Evolutionary conservation across 1,140 invertebrate species (phyloP).

Genomic region (Aphelinus atriplicis): DNA sequence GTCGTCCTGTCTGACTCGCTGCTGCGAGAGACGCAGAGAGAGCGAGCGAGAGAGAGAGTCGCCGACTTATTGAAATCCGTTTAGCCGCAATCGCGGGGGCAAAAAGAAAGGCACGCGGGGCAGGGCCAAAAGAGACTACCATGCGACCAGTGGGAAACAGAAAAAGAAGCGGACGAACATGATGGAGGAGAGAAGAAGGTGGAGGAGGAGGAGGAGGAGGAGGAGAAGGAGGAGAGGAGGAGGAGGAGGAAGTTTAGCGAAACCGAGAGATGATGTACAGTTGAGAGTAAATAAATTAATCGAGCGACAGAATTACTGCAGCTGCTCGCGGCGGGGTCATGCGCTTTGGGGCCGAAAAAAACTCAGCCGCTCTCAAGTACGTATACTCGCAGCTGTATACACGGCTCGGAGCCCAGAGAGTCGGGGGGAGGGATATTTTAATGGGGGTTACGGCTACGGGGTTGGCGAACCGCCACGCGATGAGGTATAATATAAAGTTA

Average conservation of each 20-base stretch:
- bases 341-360: slow-evolving; percentile 6
- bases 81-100: slow-evolving; percentile 39
- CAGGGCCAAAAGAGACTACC: slow-evolving; percentile 22
- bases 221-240: not conserved
- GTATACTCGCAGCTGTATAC: no score
- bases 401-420: no score
- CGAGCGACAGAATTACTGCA: slow-evolving; percentile 24
- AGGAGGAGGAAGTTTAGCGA: not conserved
- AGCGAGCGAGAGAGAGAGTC: slow-evolving; percentile 12
- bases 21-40: slow-evolving; percentile 30
- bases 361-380: not conserved
- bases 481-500: slow-evolving; percentile 10
- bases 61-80: slow-evolving; percentile 54
- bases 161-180: slow-evolving; percentile 29
- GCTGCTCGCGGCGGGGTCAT: not conserved
- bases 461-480: not conserved
- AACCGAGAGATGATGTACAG: slow-evolving; percentile 18
- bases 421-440: not conserved
- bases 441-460: no score
- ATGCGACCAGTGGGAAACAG: slow-evolving; percentile 32
- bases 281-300: slow-evolving; percentile 38
- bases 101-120: slow-evolving; percentile 27
- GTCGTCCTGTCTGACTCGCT: slow-evolving; percentile 49
- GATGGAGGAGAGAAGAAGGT: slow-evolving; percentile 15
- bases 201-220: not conserved